A percentile compares a stretch with the other conserved stretches of the same genome.
These are phyloP conservation scores for Gallinago solitaria DNA, from an alignment of 2,797 vertebrate species.

Conservation along the genomic window DNA sequence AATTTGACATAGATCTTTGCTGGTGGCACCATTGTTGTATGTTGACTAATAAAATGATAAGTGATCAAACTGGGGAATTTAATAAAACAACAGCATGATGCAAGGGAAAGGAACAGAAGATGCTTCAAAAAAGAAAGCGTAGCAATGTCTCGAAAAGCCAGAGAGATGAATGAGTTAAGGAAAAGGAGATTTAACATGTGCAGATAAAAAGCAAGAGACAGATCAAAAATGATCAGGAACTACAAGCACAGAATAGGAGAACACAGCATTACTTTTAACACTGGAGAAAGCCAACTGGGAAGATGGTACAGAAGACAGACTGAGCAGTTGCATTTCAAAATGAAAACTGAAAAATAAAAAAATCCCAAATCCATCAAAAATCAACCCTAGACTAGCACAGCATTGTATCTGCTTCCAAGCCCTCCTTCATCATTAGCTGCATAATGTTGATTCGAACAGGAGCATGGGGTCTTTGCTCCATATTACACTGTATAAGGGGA, in stretches of 20 bases:
- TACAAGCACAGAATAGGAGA: constrained; percentile 23
- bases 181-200: constrained; percentile 3
- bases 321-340: background rate
- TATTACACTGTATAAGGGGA: background rate
- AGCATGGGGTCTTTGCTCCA: background rate
- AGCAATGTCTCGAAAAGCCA: background rate
- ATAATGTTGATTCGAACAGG: background rate
- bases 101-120: background rate
- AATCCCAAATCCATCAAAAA: background rate
- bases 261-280: background rate
- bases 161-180: constrained; percentile 10
- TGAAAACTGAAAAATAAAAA: background rate
- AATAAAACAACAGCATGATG: background rate
- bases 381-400: background rate
- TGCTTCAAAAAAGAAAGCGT: background rate
- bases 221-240: constrained; percentile 28
- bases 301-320: background rate
- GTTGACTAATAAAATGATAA: background rate
- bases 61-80: background rate
- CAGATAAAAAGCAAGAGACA: constrained; percentile 26
- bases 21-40: background rate
- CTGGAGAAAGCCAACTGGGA: background rate
- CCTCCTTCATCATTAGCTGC: background rate
- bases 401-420: background rate
- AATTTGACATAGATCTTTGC: background rate